phyloP scores from a whole-genome alignment of 37 sponge, comb jelly and placozoan genomes.

The Sycon ciliatum region DNA sequence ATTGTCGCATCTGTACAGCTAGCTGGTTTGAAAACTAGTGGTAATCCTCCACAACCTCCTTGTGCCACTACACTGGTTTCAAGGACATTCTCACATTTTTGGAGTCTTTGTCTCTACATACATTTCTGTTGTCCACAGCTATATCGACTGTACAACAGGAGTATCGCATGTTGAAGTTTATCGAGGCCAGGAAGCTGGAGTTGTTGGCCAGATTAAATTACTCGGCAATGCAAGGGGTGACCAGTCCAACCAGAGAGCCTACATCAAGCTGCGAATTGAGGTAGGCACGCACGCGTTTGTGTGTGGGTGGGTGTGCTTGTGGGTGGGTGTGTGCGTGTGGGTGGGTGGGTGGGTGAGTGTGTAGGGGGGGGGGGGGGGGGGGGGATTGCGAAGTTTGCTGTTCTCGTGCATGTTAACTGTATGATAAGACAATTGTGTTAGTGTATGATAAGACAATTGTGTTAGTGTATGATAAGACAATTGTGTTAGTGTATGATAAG shows the following conservation, averaged over 20 bases:
- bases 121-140: constrained; percentile 25
- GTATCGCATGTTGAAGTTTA: constrained; percentile 37
- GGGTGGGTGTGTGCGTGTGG: background rate
- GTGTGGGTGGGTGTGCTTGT: background rate
- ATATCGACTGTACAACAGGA: constrained; percentile 54
- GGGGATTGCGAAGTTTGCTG: too few relatives aligned
- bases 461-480: too few relatives aligned
- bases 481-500: too few relatives aligned
- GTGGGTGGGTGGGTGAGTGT: constrained; percentile 24
- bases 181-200: constrained; percentile 68
- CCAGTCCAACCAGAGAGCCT: constrained; percentile 61
- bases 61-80: too few relatives aligned
- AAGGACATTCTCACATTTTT: too few relatives aligned
- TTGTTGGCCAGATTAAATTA: constrained; percentile 67
- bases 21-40: too few relatives aligned
- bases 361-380: too few relatives aligned
- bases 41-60: too few relatives aligned
- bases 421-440: too few relatives aligned
- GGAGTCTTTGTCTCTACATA: background rate
- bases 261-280: constrained; percentile 58
- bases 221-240: constrained; percentile 71
- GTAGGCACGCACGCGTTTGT: background rate
- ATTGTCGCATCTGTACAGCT: too few relatives aligned
- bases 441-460: too few relatives aligned
- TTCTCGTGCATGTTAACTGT: too few relatives aligned